Base-by-base conservation (phyloP, 2,888 invertebrate genomes). In the Polietes domitor region DNA sequence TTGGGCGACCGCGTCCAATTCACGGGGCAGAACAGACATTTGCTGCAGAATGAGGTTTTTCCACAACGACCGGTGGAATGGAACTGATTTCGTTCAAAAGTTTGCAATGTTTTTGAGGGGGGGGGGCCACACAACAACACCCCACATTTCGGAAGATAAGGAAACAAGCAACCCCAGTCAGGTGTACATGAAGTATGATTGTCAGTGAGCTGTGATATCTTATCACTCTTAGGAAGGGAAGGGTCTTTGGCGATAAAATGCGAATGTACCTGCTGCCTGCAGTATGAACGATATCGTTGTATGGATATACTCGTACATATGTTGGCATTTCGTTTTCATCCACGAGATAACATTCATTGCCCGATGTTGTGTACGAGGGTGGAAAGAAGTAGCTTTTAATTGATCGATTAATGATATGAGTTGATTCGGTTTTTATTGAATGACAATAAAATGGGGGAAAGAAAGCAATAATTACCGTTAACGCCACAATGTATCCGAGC, bases 1-100 rank as follows among this genome's bases (percentile, higher is more conserved):
- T n/a, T 81, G 82, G 15, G 90, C 90, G 32, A 88, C 47, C 3
- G 77, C 87, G 7, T 80, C 81, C n/a, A 89, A 83, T n/a, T 85
- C 78, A 0, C 78, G 17, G 2, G 47, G 19, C 28, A 83, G 70
- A 5, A 71, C 5, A 17, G 17, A 65, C 81, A 81, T 81, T 80
- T 70, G 47, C 24, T 7, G 7, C 2, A 19, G 12, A 41, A 55
- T 55, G 41, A 9, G 53, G 53, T 53, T 53, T 53, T 53, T 53
- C 53, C 19, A 15, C 37, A n/a, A 15, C 0, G 43, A 37, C 28
- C 17, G 61, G 7, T 12, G n/a, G 50, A 47, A 2, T 47, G 17
- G n/a, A 63, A 80, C 80, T 80, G 58, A 75, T 61, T 61, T 61
- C 7, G 3, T 47, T 9, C 12, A 15, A 2, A 47, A 47, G n/a